Evolutionary conservation across 2,113 vertebrate species (phyloP).

Genomic region (Gnathonemus longibarbis): DNA sequence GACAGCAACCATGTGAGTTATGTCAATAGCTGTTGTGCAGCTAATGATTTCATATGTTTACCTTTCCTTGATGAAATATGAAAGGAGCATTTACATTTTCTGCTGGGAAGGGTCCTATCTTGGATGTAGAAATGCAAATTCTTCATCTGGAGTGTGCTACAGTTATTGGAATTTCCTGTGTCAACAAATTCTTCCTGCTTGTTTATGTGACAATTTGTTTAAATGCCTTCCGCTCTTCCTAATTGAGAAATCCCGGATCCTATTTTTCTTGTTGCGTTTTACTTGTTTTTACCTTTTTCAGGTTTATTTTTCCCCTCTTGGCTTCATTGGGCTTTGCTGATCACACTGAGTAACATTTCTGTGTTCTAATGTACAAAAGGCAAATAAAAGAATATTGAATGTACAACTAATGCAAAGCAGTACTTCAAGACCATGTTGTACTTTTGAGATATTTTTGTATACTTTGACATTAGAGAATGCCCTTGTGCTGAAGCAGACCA

Average conservation of each 20-base stretch:
- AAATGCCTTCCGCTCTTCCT: conserved; percentile 30
- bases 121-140: conserved; percentile 15
- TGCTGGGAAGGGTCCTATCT: not conserved
- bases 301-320: not conserved
- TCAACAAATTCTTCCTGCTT: conserved; percentile 42
- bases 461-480: not conserved
- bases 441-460: conserved; percentile 18
- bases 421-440: conserved; percentile 22
- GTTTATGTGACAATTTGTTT: conserved; percentile 47
- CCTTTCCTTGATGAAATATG: not conserved
- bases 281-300: not conserved
- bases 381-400: not conserved
- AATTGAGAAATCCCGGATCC: conserved; percentile 38
- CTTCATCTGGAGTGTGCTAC: conserved; percentile 26
- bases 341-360: conserved; percentile 20
- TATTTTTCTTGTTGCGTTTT: not conserved
- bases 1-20: not conserved
- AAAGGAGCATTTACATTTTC: not conserved
- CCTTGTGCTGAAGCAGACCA: not conserved
- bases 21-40: not conserved
- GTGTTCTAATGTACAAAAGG: not conserved
- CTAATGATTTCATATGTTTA: not conserved
- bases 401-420: conserved; percentile 33
- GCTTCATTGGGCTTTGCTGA: conserved; percentile 18
- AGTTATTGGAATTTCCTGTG: conserved; percentile 53